Conservation (phyloP, 2,888 invertebrate species). For the Chloroclysta siterata region DNA sequence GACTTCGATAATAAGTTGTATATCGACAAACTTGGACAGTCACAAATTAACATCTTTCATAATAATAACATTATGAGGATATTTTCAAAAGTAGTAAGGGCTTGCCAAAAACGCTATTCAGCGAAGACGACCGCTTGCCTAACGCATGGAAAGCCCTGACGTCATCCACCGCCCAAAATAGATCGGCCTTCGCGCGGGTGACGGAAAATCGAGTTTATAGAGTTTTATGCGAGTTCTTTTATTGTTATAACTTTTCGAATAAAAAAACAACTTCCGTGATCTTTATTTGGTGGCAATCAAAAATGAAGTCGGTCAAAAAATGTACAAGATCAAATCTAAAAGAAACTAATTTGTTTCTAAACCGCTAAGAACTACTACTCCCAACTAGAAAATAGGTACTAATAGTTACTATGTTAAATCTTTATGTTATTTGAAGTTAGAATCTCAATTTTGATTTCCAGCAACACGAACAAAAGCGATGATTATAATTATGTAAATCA, state of each 20-base stretch:
- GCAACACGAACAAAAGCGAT: conserved; percentile 17
- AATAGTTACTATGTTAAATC: too few relatives aligned
- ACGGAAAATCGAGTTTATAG: conserved; percentile 67
- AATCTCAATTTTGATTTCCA: conserved; percentile 47
- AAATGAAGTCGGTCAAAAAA: neutral
- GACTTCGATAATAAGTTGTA: too few relatives aligned
- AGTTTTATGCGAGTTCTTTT: conserved; percentile 49
- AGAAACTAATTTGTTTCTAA: too few relatives aligned
- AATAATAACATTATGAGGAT: neutral
- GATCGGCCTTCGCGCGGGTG: conserved; percentile 69
- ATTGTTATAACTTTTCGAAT: conserved; percentile 16
- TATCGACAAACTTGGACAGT: neutral
- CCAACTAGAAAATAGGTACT: too few relatives aligned
- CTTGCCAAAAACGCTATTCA: conserved; percentile 33
- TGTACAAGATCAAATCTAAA: neutral
- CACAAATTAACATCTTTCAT: neutral
- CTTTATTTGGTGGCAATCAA: neutral
- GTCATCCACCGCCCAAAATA: conserved; percentile 67
- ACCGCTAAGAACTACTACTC: too few relatives aligned
- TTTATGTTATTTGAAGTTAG: neutral
- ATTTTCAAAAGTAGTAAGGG: conserved; percentile 23
- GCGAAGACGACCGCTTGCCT: conserved; percentile 41
- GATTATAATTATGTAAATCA: conserved; percentile 14
- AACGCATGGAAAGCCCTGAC: conserved; percentile 69
- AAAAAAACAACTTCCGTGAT: conserved; percentile 6